Evolutionary conservation across 2,797 vertebrate species (phyloP).

Genomic region (Discoglossus pictus): DNA sequence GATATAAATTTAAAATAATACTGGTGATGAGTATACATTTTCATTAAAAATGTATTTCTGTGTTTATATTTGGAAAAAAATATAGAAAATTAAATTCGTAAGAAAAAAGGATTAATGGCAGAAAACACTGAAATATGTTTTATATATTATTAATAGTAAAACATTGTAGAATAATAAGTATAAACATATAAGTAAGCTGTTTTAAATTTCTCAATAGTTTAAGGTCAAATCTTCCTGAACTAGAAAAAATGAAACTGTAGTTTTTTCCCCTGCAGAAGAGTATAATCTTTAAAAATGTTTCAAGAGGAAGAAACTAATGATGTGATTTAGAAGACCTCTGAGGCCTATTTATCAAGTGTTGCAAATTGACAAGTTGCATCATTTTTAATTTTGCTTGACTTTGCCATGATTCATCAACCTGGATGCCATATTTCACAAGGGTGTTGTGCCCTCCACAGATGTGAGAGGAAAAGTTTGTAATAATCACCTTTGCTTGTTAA

Average conservation of each 20-base stretch:
- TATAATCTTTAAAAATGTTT: slow-evolving; percentile 42
- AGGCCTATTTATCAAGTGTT: slow-evolving; percentile 23
- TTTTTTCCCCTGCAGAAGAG: slow-evolving; percentile 26
- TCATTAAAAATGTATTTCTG: too few species aligned
- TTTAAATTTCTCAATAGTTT: slow-evolving; percentile 39
- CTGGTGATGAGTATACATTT: too few species aligned
- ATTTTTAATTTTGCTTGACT: slow-evolving; percentile 50
- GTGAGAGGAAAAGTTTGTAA: slow-evolving; percentile 32
- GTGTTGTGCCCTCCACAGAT: slow-evolving; percentile 41
- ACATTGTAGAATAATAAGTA: slow-evolving; percentile 43
- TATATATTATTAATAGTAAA: slow-evolving; percentile 28
- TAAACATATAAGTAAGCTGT: slow-evolving; percentile 23
- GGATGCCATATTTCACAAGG: slow-evolving; percentile 41
- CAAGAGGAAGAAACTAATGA: slow-evolving; percentile 36
- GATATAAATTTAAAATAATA: too few species aligned
- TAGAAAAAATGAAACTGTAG: slow-evolving; percentile 31
- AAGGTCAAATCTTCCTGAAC: slow-evolving; percentile 44
- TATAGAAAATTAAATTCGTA: too few species aligned
- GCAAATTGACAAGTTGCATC: slow-evolving; percentile 31
- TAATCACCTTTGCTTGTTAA: slow-evolving; percentile 31
- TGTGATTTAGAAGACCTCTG: slow-evolving; percentile 50
- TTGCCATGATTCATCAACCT: slow-evolving; percentile 45
- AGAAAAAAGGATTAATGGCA: background rate
- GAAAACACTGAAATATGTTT: background rate
- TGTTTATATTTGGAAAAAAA: too few species aligned